These are phyloP conservation scores for Darevskia nairensis DNA, from an alignment of 2,797 vertebrate species.

Conservation along the genomic window DNA sequence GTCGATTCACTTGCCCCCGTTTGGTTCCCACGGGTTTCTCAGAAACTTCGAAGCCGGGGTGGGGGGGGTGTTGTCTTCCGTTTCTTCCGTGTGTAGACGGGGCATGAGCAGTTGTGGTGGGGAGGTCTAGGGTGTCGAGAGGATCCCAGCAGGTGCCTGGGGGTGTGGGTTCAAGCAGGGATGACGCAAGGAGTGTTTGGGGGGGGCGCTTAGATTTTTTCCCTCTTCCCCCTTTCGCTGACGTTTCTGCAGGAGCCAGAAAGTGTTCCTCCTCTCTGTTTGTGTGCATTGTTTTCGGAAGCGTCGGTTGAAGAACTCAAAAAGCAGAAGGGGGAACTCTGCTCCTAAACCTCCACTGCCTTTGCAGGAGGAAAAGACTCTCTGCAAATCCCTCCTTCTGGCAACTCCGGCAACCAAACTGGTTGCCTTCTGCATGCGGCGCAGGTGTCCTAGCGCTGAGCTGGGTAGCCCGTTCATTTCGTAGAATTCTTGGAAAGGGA, in stretches of 20 bases:
- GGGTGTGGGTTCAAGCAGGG: not conserved
- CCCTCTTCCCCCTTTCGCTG: not conserved
- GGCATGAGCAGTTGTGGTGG: not conserved
- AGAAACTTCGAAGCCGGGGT: conserved; percentile 27
- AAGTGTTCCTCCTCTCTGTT: not conserved
- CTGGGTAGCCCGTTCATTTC: too few relatives aligned
- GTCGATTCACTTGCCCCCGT: not conserved
- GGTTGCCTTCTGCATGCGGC: not conserved
- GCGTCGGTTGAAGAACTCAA: too few relatives aligned
- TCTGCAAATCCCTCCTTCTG: too few relatives aligned
- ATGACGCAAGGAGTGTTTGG: too few relatives aligned
- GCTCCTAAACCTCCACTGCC: too few relatives aligned
- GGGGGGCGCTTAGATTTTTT: not conserved
- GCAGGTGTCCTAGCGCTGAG: too few relatives aligned
- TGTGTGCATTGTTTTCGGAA: too few relatives aligned
- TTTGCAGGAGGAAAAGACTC: too few relatives aligned
- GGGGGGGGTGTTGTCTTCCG: not conserved
- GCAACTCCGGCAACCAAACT: too few relatives aligned
- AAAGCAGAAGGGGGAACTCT: not conserved
- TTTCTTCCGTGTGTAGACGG: not conserved
- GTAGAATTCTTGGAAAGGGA: too few relatives aligned
- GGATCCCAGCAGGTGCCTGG: not conserved
- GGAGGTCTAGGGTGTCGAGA: not conserved
- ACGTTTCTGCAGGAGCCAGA: not conserved
- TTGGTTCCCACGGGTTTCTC: conserved; percentile 66